A percentile compares a stretch with the other conserved stretches of the same genome.
Evolutionary conservation across 2,888 invertebrate species (phyloP).

Genomic region (Drosophila nr. medialis): DNA sequence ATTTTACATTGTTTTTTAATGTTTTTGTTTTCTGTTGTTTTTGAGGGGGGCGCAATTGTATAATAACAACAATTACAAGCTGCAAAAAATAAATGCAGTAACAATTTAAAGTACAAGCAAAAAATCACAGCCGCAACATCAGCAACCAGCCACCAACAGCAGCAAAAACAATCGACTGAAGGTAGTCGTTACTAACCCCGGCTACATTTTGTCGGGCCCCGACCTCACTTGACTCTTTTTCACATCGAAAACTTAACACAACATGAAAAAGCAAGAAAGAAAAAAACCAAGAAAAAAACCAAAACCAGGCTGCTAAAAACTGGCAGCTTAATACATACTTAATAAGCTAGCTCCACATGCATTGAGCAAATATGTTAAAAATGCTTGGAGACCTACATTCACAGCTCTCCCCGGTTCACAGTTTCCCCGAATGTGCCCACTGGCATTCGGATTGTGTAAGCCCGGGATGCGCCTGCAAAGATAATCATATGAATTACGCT

Average conservation of each 20-base stretch:
- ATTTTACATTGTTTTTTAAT: slow-evolving; percentile 51
- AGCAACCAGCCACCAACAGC: slow-evolving; percentile 32
- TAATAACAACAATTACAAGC: slow-evolving; percentile 77
- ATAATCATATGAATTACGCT: slow-evolving; percentile 29
- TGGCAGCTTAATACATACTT: slow-evolving; percentile 55
- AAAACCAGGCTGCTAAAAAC: slow-evolving; percentile 25
- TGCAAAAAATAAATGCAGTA: slow-evolving; percentile 69
- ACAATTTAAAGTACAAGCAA: slow-evolving; percentile 64
- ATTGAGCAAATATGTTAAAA: slow-evolving; percentile 62
- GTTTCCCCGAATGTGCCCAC: slow-evolving; percentile 9
- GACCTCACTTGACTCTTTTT: slow-evolving; percentile 78
- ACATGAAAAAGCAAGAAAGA: slow-evolving; percentile 23
- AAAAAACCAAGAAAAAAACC: slow-evolving; percentile 17
- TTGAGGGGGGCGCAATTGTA: slow-evolving; percentile 60
- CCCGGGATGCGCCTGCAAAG: slow-evolving; percentile 45
- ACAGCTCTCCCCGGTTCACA: slow-evolving; percentile 7
- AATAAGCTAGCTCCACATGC: slow-evolving; percentile 66
- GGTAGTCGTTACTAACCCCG: slow-evolving; percentile 73
- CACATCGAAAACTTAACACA: slow-evolving; percentile 62
- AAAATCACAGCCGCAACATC: slow-evolving; percentile 58
- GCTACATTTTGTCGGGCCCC: slow-evolving; percentile 50
- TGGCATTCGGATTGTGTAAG: slow-evolving; percentile 55
- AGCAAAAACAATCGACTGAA: slow-evolving; percentile 47
- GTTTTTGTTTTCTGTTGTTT: slow-evolving; percentile 3
- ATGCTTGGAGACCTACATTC: slow-evolving; percentile 24